phyloP scores from a whole-genome alignment of 1,140 invertebrate genomes.

The Drosophila truncata region DNA sequence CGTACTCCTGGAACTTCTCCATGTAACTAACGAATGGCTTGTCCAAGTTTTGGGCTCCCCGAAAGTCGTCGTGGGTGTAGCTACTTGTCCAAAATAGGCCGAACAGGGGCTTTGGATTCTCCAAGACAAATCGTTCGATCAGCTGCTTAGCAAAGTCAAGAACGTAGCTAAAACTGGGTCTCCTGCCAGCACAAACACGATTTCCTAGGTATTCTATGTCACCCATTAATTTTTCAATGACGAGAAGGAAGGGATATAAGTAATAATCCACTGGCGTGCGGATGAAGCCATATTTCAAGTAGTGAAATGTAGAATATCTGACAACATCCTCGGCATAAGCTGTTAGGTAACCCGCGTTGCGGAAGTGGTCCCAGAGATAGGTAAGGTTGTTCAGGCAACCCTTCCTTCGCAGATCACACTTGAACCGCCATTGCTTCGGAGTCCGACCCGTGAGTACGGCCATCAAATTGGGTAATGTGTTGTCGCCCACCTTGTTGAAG shows the following conservation, averaged over 20 bases:
- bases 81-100: conserved; percentile 93
- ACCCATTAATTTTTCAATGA: conserved; percentile 83
- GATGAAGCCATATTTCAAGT: conserved; percentile 91
- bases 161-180: conserved; percentile 86
- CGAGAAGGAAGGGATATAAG: conserved; percentile 89
- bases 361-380: conserved; percentile 92
- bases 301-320: conserved; percentile 92
- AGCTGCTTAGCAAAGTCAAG: conserved; percentile 87
- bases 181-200: conserved; percentile 86
- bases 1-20: conserved; percentile 86
- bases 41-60: conserved; percentile 89
- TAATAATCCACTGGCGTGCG: conserved; percentile 93
- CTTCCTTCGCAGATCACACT: conserved; percentile 86
- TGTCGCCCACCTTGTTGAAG: conserved; percentile 88
- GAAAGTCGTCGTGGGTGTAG: conserved; percentile 90
- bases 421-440: conserved; percentile 72
- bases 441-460: conserved; percentile 89
- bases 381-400: conserved; percentile 88
- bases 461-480: conserved; percentile 93
- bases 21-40: conserved; percentile 87
- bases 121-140: conserved; percentile 70
- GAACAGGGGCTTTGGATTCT: conserved; percentile 89
- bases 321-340: conserved; percentile 92
- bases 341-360: conserved; percentile 90
- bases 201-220: background rate